A percentile compares a stretch with the other conserved stretches of the same genome.
These are phyloP conservation scores for Morus bassanus DNA, from an alignment of 2,797 vertebrate species.

Conservation along the genomic window DNA sequence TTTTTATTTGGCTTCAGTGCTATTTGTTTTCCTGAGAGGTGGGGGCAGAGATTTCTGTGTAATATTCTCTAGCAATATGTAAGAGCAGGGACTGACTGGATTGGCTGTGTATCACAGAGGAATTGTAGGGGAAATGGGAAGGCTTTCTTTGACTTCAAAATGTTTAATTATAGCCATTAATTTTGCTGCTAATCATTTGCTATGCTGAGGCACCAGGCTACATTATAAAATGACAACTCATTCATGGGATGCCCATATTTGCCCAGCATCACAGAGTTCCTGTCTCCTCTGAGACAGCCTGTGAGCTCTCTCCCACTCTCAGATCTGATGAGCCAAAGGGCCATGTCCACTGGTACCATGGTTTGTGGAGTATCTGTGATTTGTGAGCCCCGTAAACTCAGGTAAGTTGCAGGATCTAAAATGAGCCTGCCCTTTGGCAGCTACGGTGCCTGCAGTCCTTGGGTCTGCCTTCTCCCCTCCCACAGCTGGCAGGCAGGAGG, in stretches of 20 bases:
- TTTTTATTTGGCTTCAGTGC: not conserved
- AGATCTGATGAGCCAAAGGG: not conserved
- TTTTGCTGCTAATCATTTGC: not conserved
- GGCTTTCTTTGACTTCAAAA: not conserved
- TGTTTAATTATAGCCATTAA: not conserved
- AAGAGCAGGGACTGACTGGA: not conserved
- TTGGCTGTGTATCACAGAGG: not conserved
- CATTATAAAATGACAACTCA: not conserved
- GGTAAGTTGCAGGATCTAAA: not conserved
- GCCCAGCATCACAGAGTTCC: not conserved
- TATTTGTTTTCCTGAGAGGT: not conserved
- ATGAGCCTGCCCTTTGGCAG: not conserved
- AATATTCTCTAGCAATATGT: not conserved
- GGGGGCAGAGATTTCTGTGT: not conserved
- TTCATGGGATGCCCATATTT: not conserved
- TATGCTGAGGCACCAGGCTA: not conserved
- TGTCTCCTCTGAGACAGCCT: not conserved
- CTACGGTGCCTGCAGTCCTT: not conserved
- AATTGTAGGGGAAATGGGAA: not conserved
- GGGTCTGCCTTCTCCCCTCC: not conserved
- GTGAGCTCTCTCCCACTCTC: not conserved
- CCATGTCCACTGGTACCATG: accelerated
- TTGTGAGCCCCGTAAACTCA: not conserved
- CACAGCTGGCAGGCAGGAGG: not conserved
- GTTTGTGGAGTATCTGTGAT: not conserved